Percentiles rank a stretch among this genome's conserved stretches.
Conservation (phyloP, 2,888 invertebrate genomes). For the Polietes domitor region DNA sequence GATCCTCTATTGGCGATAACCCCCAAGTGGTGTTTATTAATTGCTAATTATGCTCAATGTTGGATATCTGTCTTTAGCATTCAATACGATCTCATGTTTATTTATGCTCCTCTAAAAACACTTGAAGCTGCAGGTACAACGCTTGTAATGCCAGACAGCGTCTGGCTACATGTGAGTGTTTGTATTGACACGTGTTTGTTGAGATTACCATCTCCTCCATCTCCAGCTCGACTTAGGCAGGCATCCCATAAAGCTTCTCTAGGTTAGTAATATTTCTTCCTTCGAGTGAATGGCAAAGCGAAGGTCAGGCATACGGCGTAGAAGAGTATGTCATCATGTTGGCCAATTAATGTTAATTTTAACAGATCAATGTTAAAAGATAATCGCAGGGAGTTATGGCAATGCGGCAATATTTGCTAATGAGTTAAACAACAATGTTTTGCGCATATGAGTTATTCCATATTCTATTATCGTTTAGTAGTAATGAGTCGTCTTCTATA, state of each 20-base stretch:
- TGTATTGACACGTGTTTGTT: constrained; percentile 15
- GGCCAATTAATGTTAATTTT: constrained; percentile 19
- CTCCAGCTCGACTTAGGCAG: not conserved
- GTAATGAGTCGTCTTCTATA: too few species aligned
- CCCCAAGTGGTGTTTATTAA: constrained; percentile 63
- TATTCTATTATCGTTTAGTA: not conserved
- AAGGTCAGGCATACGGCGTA: not conserved
- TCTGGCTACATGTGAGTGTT: not conserved
- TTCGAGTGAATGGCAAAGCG: not conserved
- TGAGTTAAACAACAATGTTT: not conserved
- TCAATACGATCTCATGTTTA: constrained; percentile 34
- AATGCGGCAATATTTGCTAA: not conserved
- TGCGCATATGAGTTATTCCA: not conserved
- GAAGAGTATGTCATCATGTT: not conserved
- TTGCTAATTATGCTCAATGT: constrained; percentile 62
- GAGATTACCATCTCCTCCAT: not conserved
- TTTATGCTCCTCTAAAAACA: constrained; percentile 10
- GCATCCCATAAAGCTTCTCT: not conserved
- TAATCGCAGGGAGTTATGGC: not conserved
- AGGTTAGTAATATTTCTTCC: constrained; percentile 21
- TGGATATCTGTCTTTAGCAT: constrained; percentile 39
- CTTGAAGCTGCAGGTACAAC: not conserved
- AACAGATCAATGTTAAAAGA: constrained; percentile 8
- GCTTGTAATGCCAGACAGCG: constrained; percentile 10
- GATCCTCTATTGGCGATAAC: constrained; percentile 57